Evolutionary conservation across 2,888 invertebrate species (phyloP).

Genomic region (Cheilosia variabilis): DNA sequence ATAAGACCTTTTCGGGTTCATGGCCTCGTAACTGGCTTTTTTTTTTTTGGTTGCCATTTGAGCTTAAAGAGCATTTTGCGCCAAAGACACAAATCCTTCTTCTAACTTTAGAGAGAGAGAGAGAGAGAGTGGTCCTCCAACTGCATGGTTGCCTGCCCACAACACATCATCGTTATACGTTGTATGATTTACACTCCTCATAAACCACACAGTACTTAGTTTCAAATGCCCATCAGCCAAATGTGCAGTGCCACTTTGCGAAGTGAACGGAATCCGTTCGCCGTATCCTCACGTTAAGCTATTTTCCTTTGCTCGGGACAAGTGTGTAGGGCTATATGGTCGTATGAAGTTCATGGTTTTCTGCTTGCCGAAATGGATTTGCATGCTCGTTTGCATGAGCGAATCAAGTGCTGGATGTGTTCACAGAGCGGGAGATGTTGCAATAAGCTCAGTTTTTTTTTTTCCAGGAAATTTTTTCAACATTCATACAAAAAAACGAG

Average conservation of each 20-base stretch:
- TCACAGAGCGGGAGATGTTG: slow-evolving; percentile 18
- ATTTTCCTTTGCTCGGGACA: slow-evolving; percentile 5
- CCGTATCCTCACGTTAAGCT: slow-evolving; percentile 24
- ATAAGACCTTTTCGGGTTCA: slow-evolving; percentile 61
- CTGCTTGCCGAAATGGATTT: slow-evolving; percentile 71
- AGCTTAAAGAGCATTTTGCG: slow-evolving; percentile 64
- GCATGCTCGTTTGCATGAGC: slow-evolving; percentile 51
- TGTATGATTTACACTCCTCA: slow-evolving; percentile 71
- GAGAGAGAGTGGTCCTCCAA: slow-evolving; percentile 43
- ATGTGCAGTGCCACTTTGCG: slow-evolving; percentile 73
- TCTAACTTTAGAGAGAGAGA: slow-evolving; percentile 40
- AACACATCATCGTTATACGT: slow-evolving; percentile 73
- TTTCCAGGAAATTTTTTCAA: background rate
- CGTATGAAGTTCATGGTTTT: slow-evolving; percentile 65
- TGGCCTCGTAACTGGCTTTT: slow-evolving; percentile 5
- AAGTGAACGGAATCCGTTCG: slow-evolving; percentile 57
- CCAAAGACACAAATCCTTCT: slow-evolving; percentile 66
- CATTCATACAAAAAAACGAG: background rate
- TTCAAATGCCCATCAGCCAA: slow-evolving; percentile 75
- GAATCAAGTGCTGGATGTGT: slow-evolving; percentile 30
- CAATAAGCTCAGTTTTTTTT: slow-evolving; percentile 28
- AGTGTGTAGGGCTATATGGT: background rate
- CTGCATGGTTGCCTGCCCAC: slow-evolving; percentile 67
- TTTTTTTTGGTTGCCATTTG: slow-evolving; percentile 3
- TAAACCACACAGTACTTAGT: slow-evolving; percentile 75